These are phyloP conservation scores for Mionectes olivaceus DNA, from an alignment of 2,797 vertebrate species.

Conservation along the genomic window DNA sequence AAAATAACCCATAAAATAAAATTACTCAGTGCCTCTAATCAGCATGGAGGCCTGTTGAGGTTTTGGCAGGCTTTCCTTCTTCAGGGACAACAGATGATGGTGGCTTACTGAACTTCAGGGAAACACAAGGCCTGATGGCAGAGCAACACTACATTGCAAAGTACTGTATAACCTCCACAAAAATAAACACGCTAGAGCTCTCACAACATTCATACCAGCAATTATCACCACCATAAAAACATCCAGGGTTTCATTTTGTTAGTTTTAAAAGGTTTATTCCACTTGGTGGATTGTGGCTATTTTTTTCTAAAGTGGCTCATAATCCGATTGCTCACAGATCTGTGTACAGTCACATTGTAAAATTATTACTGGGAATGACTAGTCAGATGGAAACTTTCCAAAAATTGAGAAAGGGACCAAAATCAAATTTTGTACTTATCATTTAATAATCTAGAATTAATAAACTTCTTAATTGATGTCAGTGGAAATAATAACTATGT, in stretches of 20 bases:
- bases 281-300: not conserved
- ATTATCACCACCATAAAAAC: conserved; percentile 7
- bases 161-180: not conserved
- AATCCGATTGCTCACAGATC: not conserved
- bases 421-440: not conserved
- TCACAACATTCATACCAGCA: not conserved
- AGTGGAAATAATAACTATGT: not conserved
- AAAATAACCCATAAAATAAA: not conserved
- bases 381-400: not conserved
- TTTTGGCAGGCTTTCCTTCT: conserved; percentile 22
- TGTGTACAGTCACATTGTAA: not conserved
- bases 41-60: not conserved
- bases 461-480: not conserved
- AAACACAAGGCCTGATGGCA: not conserved
- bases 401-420: not conserved
- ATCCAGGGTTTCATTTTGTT: not conserved
- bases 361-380: not conserved
- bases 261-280: not conserved
- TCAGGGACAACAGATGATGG: not conserved
- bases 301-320: not conserved
- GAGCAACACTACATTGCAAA: not conserved
- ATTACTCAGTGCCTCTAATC: not conserved
- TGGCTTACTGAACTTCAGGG: not conserved
- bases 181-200: not conserved
- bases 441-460: not conserved